Evolutionary conservation across 2,888 invertebrate genomes (phyloP).

Genomic region (Protodeltote pygarga): DNA sequence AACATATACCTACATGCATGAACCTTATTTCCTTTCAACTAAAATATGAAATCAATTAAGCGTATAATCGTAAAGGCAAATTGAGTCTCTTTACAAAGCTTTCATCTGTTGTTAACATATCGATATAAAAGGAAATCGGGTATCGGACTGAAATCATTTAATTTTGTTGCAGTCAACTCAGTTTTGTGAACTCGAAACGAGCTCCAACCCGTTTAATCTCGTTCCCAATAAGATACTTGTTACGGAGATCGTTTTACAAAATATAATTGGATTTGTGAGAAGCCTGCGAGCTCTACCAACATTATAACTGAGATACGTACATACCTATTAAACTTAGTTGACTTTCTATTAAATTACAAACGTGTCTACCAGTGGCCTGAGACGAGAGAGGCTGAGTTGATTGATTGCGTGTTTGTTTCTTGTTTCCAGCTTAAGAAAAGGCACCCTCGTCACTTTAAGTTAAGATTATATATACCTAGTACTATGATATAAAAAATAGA

Average conservation of each 20-base stretch:
- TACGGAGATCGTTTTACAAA: constrained; percentile 26
- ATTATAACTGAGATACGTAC: constrained; percentile 15
- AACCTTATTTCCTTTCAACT: too few relatives aligned
- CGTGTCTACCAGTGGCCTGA: too few relatives aligned
- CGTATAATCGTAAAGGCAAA: constrained; percentile 21
- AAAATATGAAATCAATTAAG: constrained; percentile 17
- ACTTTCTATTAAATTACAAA: neutral
- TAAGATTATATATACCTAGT: too few relatives aligned
- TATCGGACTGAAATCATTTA: constrained; percentile 26
- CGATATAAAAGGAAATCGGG: constrained; percentile 24
- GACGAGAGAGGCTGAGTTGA: too few relatives aligned
- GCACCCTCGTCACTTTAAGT: too few relatives aligned
- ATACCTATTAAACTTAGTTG: constrained; percentile 8
- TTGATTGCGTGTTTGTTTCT: too few relatives aligned
- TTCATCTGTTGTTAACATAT: constrained; percentile 16
- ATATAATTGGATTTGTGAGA: constrained; percentile 39
- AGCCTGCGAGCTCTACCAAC: constrained; percentile 16
- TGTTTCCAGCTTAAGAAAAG: too few relatives aligned
- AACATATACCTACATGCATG: too few relatives aligned
- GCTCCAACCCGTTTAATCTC: constrained; percentile 24
- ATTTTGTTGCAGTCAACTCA: constrained; percentile 37
- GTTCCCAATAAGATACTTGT: constrained; percentile 33
- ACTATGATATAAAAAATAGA: too few relatives aligned
- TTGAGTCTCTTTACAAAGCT: constrained; percentile 25
- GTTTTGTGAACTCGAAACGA: constrained; percentile 24